A percentile compares a stretch with the other conserved stretches of the same genome.
phyloP scores from a whole-genome alignment of 2,888 invertebrate genomes.

The Eristalinus aeneus region DNA sequence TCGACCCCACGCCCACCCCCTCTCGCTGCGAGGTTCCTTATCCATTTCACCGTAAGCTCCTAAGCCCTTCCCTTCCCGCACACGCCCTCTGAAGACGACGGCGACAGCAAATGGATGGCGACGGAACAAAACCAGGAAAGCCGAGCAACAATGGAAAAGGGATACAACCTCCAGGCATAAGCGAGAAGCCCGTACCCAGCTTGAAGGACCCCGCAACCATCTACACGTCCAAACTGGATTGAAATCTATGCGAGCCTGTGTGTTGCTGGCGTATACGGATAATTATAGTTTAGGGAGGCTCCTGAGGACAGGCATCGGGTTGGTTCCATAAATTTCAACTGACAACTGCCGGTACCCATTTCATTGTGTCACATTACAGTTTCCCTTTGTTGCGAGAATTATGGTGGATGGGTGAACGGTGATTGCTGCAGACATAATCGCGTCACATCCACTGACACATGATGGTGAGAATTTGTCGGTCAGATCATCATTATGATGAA shows the following conservation, averaged over 20 bases:
- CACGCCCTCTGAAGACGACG: conserved; percentile 10
- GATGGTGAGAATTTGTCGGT: not conserved
- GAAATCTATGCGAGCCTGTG: conserved; percentile 42
- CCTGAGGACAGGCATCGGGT: not conserved
- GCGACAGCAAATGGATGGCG: conserved; percentile 12
- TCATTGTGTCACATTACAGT: conserved; percentile 36
- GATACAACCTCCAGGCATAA: conserved; percentile 14
- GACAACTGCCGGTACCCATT: conserved; percentile 41
- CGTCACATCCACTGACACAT: not conserved
- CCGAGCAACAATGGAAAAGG: conserved; percentile 9
- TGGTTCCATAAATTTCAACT: conserved; percentile 34
- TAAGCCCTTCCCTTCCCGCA: not conserved
- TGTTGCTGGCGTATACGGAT: conserved; percentile 6
- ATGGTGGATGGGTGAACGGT: not conserved
- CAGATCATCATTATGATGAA: not conserved
- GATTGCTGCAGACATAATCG: conserved; percentile 7
- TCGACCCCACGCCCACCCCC: conserved; percentile 7
- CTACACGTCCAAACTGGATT: conserved; percentile 42
- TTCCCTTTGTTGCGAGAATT: conserved; percentile 17
- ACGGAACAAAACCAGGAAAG: conserved; percentile 30
- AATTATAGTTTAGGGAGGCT: conserved; percentile 51
- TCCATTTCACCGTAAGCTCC: conserved; percentile 40
- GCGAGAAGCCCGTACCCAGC: not conserved
- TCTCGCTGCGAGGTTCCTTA: conserved; percentile 11
- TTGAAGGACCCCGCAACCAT: conserved; percentile 19